Evolutionary conservation across 1,140 invertebrate genomes (phyloP).

Genomic region (Mizuhopecten yessoensis): DNA sequence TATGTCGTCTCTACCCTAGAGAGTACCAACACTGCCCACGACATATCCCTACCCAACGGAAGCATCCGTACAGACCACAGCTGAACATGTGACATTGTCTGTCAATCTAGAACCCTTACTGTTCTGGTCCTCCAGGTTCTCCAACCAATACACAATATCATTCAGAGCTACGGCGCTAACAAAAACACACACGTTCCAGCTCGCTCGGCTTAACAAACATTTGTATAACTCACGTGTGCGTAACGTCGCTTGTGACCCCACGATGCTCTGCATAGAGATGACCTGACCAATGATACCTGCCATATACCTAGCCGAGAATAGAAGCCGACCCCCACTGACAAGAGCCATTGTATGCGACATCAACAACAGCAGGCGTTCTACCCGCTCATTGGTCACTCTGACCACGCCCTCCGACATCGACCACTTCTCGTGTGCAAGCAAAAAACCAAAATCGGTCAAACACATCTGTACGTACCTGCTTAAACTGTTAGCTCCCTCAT

Average conservation of each 20-base stretch:
- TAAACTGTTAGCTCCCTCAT: neutral
- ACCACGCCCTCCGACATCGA: slow-evolving; percentile 24
- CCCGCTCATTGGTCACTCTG: neutral
- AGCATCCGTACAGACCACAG: neutral
- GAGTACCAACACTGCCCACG: too few species aligned
- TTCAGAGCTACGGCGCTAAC: neutral
- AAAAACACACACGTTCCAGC: slow-evolving; percentile 32
- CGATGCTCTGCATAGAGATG: slow-evolving; percentile 43
- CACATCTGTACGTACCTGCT: neutral
- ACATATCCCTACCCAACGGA: neutral
- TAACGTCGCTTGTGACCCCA: neutral
- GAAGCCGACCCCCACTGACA: neutral
- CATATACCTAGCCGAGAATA: neutral
- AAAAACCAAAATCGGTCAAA: slow-evolving; percentile 50
- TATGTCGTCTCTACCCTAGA: too few species aligned
- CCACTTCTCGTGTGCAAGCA: slow-evolving; percentile 53
- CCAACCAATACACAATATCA: slow-evolving; percentile 42
- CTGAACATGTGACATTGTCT: neutral
- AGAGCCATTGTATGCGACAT: neutral
- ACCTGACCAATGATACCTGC: slow-evolving; percentile 48
- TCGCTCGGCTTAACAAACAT: slow-evolving; percentile 29
- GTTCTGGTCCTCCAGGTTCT: neutral
- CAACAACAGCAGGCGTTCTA: neutral
- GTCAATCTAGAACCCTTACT: neutral
- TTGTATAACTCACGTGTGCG: slow-evolving; percentile 42